Conservation (phyloP, 2,113 vertebrate genomes). For the Thermophis baileyi region DNA sequence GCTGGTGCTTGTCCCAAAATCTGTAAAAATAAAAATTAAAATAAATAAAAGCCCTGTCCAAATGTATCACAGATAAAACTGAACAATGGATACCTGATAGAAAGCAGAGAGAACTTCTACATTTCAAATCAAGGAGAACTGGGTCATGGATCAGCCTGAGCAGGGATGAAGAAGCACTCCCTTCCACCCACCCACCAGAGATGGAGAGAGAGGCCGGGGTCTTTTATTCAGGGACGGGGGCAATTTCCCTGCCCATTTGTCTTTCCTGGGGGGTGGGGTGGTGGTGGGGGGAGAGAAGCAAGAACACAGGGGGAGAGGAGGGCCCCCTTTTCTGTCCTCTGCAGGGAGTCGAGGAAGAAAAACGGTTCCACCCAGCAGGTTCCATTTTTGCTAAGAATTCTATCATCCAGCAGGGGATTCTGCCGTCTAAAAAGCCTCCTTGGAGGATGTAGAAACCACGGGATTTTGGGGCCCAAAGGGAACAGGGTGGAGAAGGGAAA, state of each 20-base stretch:
- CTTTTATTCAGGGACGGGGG: not conserved
- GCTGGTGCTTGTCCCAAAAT: constrained; percentile 90
- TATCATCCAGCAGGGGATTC: too few relatives aligned
- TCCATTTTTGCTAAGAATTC: not conserved
- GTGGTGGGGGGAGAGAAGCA: too few relatives aligned
- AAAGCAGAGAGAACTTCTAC: not conserved
- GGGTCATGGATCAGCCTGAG: not conserved
- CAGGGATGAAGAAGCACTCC: not conserved
- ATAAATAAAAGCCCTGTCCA: not conserved
- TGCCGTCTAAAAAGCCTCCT: not conserved
- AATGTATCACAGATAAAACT: not conserved
- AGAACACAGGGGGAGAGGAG: not conserved
- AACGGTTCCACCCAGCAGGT: not conserved
- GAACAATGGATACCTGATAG: not conserved
- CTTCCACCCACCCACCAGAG: not conserved
- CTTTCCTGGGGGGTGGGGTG: too few relatives aligned
- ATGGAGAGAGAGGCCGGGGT: not conserved
- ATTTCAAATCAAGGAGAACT: not conserved
- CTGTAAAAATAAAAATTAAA: constrained; percentile 51
- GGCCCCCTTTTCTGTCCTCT: not conserved
- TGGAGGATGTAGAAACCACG: not conserved
- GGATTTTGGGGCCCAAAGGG: not conserved
- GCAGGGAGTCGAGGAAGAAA: not conserved
- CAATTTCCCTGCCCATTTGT: not conserved
- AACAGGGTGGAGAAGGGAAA: not conserved